phyloP scores from a whole-genome alignment of 92 coral and sea anemone species.

The Parazoanthus swiftii region DNA sequence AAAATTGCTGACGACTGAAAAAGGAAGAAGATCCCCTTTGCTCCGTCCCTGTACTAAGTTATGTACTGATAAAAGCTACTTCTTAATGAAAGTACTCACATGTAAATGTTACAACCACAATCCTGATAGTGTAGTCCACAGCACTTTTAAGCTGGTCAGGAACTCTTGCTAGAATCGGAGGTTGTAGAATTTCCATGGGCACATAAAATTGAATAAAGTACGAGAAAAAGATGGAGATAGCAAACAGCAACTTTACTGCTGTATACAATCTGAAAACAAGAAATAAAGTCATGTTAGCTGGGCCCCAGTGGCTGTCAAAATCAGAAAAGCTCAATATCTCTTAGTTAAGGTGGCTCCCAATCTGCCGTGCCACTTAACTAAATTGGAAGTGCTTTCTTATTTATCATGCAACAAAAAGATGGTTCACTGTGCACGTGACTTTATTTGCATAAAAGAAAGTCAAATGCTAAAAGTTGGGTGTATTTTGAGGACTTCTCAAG shows the following conservation, averaged over 20 bases:
- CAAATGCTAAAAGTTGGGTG: no score
- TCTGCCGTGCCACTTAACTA: no score
- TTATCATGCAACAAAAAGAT: no score
- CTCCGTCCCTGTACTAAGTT: neutral
- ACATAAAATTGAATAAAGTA: slow-evolving; percentile 96
- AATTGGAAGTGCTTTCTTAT: no score
- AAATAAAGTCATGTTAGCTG: neutral
- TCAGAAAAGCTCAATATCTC: neutral
- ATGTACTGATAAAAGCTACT: neutral
- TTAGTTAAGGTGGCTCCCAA: neutral
- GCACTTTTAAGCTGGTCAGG: slow-evolving; percentile 51
- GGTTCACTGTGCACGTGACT: no score
- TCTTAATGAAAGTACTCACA: slow-evolving; percentile 59
- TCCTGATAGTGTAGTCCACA: slow-evolving; percentile 65
- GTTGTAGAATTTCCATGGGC: slow-evolving; percentile 72
- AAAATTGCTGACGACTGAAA: no score
- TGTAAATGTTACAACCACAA: slow-evolving; percentile 74
- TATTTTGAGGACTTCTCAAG: no score
- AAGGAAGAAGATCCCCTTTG: no score
- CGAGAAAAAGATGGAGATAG: slow-evolving; percentile 77
- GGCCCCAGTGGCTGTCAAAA: neutral
- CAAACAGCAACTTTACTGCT: slow-evolving; percentile 71
- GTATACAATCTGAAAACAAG: slow-evolving; percentile 66
- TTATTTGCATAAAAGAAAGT: no score
- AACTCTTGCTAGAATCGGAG: slow-evolving; percentile 64